Percentiles rank a stretch among this genome's conserved stretches.
Evolutionary conservation across 2,797 vertebrate genomes (phyloP).

Genomic region (Somateria mollissima): DNA sequence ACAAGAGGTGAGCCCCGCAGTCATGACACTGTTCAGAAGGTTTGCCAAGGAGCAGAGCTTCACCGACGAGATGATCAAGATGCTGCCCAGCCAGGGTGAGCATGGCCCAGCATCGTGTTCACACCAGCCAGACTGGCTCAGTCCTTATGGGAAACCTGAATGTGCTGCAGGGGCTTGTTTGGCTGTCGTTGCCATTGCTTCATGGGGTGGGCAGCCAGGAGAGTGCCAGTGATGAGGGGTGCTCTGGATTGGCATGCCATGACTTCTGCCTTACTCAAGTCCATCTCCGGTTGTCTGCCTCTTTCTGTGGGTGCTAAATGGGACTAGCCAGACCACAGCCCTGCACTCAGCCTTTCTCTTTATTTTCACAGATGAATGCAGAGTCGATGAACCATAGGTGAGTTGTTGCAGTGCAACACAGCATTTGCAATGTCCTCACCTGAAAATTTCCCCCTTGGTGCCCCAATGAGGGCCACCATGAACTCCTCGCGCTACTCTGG

Average conservation of each 20-base stretch:
- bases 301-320: not conserved
- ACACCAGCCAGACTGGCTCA: accelerated
- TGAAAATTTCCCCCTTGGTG: not conserved
- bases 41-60: not conserved
- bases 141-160: not conserved
- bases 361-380: conserved; percentile 50
- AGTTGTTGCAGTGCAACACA: not conserved
- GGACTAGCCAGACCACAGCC: not conserved
- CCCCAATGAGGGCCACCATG: not conserved
- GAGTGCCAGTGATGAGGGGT: not conserved
- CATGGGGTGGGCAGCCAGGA: not conserved
- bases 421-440: not conserved
- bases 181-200: not conserved
- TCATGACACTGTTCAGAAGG: not conserved
- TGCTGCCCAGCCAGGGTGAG: conserved; percentile 55
- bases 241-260: accelerated
- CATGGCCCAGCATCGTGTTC: not conserved
- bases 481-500: not conserved
- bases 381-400: not conserved
- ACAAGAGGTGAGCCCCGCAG: not conserved
- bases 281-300: not conserved
- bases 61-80: not conserved
- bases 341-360: not conserved
- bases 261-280: not conserved
- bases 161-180: not conserved